Evolutionary conservation across 2,113 vertebrate genomes (phyloP).

Genomic region (Platysternon megacephalum): DNA sequence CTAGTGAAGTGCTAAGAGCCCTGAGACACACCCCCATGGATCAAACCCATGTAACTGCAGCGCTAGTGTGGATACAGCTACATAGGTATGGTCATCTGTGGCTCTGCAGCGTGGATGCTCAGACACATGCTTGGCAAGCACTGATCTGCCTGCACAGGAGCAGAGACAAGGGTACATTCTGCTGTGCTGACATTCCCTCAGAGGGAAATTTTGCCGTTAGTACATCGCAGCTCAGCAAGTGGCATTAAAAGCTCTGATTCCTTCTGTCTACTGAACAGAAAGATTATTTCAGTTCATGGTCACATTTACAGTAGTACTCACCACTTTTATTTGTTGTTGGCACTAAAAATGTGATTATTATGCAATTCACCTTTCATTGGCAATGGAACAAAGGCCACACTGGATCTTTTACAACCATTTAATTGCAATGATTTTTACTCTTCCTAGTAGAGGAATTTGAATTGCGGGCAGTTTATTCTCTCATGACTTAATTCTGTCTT

Average conservation of each 20-base stretch:
- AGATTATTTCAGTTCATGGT: not conserved
- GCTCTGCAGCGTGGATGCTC: not conserved
- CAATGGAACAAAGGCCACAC: not conserved
- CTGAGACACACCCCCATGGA: not conserved
- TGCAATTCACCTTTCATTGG: not conserved
- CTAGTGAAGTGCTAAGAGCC: not conserved
- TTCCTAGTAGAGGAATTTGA: not conserved
- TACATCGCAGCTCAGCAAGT: not conserved
- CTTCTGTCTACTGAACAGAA: not conserved
- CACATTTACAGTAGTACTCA: not conserved
- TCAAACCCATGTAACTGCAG: not conserved
- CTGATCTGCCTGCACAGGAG: not conserved
- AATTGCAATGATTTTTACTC: not conserved
- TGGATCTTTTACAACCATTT: not conserved
- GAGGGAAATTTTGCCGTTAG: not conserved
- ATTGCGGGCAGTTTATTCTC: not conserved
- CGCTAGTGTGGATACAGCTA: not conserved
- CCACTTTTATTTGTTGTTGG: not conserved
- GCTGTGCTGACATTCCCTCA: not conserved
- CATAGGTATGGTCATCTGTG: not conserved
- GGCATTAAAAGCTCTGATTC: not conserved
- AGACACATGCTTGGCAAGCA: not conserved
- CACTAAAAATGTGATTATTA: not conserved
- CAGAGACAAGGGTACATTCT: not conserved
- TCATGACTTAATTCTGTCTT: not conserved